These are phyloP conservation scores for Thalassarche chlororhynchos DNA, from an alignment of 2,113 vertebrate species.

Conservation along the genomic window DNA sequence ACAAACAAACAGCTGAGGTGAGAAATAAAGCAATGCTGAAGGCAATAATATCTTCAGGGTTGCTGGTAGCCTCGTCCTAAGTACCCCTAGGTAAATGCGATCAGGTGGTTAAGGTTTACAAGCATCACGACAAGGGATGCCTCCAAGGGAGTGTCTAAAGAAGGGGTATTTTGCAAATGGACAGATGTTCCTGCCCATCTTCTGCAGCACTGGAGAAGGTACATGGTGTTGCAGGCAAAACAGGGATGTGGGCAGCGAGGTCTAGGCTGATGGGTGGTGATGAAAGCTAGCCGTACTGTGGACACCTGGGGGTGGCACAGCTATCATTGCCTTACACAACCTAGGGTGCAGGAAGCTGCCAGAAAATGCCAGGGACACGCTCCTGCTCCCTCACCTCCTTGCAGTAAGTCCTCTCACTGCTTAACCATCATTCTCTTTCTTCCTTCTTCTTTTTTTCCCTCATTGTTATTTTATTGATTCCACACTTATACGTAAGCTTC, in stretches of 20 bases:
- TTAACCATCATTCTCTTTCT: not conserved
- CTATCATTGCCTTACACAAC: too few relatives aligned
- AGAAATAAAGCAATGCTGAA: not conserved
- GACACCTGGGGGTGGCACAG: not conserved
- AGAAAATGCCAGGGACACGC: not conserved
- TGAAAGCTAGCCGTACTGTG: not conserved
- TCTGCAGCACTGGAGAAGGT: not conserved
- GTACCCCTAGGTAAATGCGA: not conserved
- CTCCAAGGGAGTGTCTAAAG: not conserved
- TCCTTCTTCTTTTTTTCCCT: not conserved
- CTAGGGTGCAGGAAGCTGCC: not conserved
- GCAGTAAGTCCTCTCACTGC: not conserved
- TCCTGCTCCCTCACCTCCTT: not conserved
- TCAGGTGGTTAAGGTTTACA: not conserved
- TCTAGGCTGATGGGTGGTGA: not conserved
- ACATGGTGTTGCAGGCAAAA: not conserved
- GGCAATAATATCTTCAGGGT: not conserved
- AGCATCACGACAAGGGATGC: not conserved
- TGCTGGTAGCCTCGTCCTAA: not conserved
- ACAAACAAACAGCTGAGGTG: not conserved
- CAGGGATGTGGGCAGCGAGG: not conserved
- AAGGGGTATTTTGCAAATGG: not conserved
- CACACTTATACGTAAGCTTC: not conserved
- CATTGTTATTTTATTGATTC: not conserved
- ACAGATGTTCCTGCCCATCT: not conserved